Evolutionary conservation across 2,113 vertebrate species (phyloP).

Genomic region (Salvelinus namaycush): DNA sequence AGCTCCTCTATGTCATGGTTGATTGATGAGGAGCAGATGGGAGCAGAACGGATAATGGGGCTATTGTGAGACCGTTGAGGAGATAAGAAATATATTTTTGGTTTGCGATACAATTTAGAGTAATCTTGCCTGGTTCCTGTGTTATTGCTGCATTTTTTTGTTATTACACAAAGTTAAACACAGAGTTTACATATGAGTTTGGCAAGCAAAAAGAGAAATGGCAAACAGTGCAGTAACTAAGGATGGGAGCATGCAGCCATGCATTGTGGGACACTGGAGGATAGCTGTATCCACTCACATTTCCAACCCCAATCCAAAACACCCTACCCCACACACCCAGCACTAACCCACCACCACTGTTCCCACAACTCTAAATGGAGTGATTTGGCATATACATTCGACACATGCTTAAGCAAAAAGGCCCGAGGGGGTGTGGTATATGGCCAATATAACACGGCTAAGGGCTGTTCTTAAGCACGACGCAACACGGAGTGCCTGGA

Average conservation of each 20-base stretch:
- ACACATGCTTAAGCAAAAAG: constrained; percentile 16
- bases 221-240: constrained; percentile 25
- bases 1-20: background rate
- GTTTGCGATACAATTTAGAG: background rate
- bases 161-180: constrained; percentile 33
- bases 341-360: constrained; percentile 54
- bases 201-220: constrained; percentile 35
- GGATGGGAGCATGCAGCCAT: constrained; percentile 64
- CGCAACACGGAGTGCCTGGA: too few relatives aligned
- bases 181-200: constrained; percentile 8
- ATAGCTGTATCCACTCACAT: constrained; percentile 79
- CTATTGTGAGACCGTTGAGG: background rate
- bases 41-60: background rate
- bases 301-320: constrained; percentile 52
- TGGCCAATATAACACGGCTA: too few relatives aligned
- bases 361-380: constrained; percentile 47
- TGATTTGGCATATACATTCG: constrained; percentile 73
- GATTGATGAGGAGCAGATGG: background rate
- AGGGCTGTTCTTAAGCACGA: too few relatives aligned
- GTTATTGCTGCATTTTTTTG: background rate
- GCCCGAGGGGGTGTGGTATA: too few relatives aligned
- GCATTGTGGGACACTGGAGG: constrained; percentile 56
- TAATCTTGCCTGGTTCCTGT: constrained; percentile 49
- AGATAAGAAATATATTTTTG: background rate
- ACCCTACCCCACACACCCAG: constrained; percentile 56